These are phyloP conservation scores for Dasysyrphus albostriatus DNA, from an alignment of 2,888 invertebrate species.

Conservation along the genomic window DNA sequence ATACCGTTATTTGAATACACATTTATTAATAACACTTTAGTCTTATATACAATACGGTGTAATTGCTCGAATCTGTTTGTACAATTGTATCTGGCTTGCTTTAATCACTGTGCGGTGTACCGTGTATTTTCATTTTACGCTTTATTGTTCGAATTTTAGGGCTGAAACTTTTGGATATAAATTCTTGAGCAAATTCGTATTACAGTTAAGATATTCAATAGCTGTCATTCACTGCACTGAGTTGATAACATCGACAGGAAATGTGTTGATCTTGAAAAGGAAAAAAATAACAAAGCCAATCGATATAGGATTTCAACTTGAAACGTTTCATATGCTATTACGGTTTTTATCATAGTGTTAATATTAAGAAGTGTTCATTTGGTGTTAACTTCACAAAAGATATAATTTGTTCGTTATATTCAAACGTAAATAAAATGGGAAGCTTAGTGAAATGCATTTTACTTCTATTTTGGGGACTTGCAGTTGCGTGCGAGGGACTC, in stretches of 20 bases:
- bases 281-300: not conserved
- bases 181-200: constrained; percentile 17
- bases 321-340: constrained; percentile 3
- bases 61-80: constrained; percentile 41
- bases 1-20: constrained; percentile 44
- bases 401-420: not conserved
- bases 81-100: constrained; percentile 27
- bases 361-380: not conserved
- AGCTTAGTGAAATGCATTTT: not conserved
- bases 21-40: constrained; percentile 40
- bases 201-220: constrained; percentile 37
- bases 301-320: not conserved
- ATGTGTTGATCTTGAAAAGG: constrained; percentile 21
- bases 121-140: constrained; percentile 23
- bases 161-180: constrained; percentile 40
- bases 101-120: constrained; percentile 31
- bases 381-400: not conserved
- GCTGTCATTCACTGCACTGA: constrained; percentile 12
- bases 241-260: not conserved
- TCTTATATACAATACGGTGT: constrained; percentile 38
- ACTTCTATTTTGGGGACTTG: constrained; percentile 21
- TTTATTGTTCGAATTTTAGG: constrained; percentile 18
- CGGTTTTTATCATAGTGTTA: not conserved
- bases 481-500: not conserved
- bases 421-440: constrained; percentile 6